phyloP scores from a whole-genome alignment of 30 jellyfish, hydroid and myxozoan genomes.

The Turritopsis rubra region DNA sequence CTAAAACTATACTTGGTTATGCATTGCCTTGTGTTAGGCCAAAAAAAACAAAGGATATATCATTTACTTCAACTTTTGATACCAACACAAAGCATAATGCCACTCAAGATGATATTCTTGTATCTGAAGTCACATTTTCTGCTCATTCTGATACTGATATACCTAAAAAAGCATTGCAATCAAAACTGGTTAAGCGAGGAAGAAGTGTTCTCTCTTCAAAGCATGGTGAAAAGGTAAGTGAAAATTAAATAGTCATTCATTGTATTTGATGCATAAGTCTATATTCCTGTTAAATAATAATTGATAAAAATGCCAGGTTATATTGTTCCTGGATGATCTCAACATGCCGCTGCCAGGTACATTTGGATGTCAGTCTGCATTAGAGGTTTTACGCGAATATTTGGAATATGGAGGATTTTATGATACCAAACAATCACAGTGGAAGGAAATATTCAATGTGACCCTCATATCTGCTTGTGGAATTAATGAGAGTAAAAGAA shows the following conservation, averaged over 20 bases:
- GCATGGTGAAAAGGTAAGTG: conserved; percentile 65
- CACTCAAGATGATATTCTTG: conserved; percentile 28
- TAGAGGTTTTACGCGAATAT: conserved; percentile 61
- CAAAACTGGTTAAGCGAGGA: conserved; percentile 65
- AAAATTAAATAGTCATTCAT: no score
- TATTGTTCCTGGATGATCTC: conserved; percentile 69
- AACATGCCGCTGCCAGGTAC: conserved; percentile 70
- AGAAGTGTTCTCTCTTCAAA: conserved; percentile 64
- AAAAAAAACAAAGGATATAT: conserved; percentile 1
- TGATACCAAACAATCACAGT: conserved; percentile 45
- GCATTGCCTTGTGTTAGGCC: conserved; percentile 53
- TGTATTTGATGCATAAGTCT: background rate
- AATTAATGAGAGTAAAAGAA: background rate
- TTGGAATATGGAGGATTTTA: conserved; percentile 52
- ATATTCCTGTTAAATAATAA: background rate
- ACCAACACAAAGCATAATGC: conserved; percentile 38
- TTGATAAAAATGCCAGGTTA: conserved; percentile 27
- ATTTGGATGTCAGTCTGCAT: conserved; percentile 73
- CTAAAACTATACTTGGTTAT: conserved; percentile 63
- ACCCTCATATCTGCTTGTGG: conserved; percentile 57
- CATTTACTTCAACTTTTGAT: conserved; percentile 27
- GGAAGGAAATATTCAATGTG: conserved; percentile 61
- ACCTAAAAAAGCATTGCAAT: conserved; percentile 40
- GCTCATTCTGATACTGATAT: conserved; percentile 47
- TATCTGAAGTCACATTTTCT: conserved; percentile 59